Conservation (phyloP, 2,888 invertebrate species). For the Drosophila greeni region DNA sequence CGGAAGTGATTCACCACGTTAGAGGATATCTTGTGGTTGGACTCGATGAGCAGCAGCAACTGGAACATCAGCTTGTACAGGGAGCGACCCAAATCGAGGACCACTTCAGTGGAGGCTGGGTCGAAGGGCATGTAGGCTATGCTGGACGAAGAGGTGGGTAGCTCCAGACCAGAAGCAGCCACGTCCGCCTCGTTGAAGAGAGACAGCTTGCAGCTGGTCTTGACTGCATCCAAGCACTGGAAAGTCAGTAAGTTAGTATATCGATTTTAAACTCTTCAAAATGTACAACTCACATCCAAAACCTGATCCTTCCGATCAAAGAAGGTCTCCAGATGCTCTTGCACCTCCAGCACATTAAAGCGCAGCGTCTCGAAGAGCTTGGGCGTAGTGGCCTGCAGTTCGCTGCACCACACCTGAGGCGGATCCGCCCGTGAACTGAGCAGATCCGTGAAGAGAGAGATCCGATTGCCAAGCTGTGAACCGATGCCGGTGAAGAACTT, state of each 20-base stretch:
- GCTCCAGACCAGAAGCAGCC: slow-evolving; percentile 78
- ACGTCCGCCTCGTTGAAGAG: slow-evolving; percentile 82
- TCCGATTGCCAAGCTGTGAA: slow-evolving; percentile 80
- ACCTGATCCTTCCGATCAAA: slow-evolving; percentile 94
- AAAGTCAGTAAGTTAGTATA: slow-evolving; percentile 1
- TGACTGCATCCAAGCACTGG: slow-evolving; percentile 89
- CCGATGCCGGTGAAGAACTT: slow-evolving; percentile 82
- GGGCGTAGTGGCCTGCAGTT: slow-evolving; percentile 85
- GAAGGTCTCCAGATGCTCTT: slow-evolving; percentile 97
- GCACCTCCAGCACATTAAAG: slow-evolving; percentile 93
- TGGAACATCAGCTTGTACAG: slow-evolving; percentile 96
- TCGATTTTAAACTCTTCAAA: fast-evolving
- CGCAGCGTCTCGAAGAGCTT: slow-evolving; percentile 90
- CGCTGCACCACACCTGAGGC: slow-evolving; percentile 92
- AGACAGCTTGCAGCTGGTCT: slow-evolving; percentile 88
- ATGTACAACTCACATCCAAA: slow-evolving; percentile 82
- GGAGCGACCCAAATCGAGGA: slow-evolving; percentile 90
- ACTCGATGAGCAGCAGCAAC: slow-evolving; percentile 91
- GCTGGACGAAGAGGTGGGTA: slow-evolving; percentile 70
- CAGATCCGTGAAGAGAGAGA: slow-evolving; percentile 83
- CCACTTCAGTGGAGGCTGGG: slow-evolving; percentile 84
- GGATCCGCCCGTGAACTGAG: slow-evolving; percentile 84
- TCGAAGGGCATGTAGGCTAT: slow-evolving; percentile 79
- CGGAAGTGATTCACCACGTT: slow-evolving; percentile 82
- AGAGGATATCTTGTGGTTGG: slow-evolving; percentile 89